Conservation (phyloP, 2,113 vertebrate species). For the Nothoprocta pentlandii region DNA sequence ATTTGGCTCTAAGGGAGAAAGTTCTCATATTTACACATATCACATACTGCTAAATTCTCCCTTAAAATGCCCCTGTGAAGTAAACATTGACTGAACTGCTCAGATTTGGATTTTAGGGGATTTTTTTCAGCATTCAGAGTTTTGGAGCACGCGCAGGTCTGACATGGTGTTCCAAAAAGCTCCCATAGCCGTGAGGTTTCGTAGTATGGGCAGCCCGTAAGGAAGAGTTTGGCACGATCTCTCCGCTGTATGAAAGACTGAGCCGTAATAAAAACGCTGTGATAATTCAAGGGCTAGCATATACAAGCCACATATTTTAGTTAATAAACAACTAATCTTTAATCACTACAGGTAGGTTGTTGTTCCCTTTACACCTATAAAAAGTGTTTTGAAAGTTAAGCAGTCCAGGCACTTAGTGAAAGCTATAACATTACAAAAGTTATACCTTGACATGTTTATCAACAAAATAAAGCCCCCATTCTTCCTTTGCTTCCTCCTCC, state of each 20-base stretch:
- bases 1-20: background rate
- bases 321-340: conserved; percentile 32
- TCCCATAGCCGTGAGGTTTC: background rate
- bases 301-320: background rate
- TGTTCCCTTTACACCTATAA: conserved; percentile 3
- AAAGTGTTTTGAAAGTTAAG: conserved; percentile 20
- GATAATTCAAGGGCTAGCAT: conserved; percentile 12
- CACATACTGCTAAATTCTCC: conserved; percentile 2
- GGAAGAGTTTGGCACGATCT: conserved; percentile 4
- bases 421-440: background rate
- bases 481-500: conserved; percentile 2
- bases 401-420: background rate
- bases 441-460: background rate
- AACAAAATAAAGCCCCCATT: background rate
- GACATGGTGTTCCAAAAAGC: background rate
- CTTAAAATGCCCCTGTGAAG: background rate
- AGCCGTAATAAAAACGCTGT: conserved; percentile 10
- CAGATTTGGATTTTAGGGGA: background rate
- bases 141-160: background rate
- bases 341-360: background rate
- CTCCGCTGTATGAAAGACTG: background rate
- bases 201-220: background rate
- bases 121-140: background rate
- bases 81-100: background rate
- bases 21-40: conserved; percentile 15